These are phyloP conservation scores for Sebastes schlegelii DNA, from an alignment of 2,113 vertebrate species.

Conservation along the genomic window DNA sequence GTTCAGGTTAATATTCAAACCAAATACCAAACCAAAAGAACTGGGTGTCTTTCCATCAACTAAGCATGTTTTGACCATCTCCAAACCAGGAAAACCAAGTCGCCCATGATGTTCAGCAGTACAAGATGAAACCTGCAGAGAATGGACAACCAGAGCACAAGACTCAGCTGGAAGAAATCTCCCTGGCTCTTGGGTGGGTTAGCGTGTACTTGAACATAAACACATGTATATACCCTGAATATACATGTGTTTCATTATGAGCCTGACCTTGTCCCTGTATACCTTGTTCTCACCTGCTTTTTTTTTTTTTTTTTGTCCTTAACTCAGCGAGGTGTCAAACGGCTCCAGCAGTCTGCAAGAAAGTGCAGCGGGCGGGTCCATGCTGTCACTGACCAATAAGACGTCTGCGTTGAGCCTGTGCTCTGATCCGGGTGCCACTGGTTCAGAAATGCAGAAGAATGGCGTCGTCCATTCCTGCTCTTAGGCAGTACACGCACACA, in stretches of 20 bases:
- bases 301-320: constrained; percentile 3
- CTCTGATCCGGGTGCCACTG: constrained; percentile 87
- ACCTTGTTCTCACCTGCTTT: background rate
- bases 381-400: constrained; percentile 91
- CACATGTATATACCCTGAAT: background rate
- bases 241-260: background rate
- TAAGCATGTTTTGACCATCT: constrained; percentile 24
- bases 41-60: background rate
- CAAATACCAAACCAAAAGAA: background rate
- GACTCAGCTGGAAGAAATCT: constrained; percentile 90
- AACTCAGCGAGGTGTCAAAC: constrained; percentile 91
- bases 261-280: background rate
- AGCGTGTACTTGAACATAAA: background rate
- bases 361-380: constrained; percentile 81
- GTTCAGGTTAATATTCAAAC: no score
- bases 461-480: constrained; percentile 90
- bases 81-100: constrained; percentile 91
- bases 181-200: constrained; percentile 91
- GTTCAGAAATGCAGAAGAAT: constrained; percentile 89
- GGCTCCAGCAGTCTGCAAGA: constrained; percentile 91
- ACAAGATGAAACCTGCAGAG: constrained; percentile 92
- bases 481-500: constrained; percentile 68
- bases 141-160: constrained; percentile 94
- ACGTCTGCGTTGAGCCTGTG: constrained; percentile 89
- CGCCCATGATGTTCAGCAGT: constrained; percentile 93